Evolutionary conservation across 2,888 invertebrate genomes (phyloP).

Genomic region (Petrolisthes manimaculis): DNA sequence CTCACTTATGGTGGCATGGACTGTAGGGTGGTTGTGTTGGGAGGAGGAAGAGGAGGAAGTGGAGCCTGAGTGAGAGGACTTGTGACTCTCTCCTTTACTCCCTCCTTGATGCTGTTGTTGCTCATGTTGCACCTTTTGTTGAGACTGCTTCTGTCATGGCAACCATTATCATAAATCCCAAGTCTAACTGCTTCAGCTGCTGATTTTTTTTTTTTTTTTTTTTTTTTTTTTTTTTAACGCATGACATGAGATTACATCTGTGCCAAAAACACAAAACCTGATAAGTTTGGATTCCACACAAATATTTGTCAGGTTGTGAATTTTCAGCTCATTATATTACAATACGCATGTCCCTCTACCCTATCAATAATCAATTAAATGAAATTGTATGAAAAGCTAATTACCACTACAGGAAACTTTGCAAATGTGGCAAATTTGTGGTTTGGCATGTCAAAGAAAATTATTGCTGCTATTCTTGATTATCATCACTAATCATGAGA

Average conservation of each 20-base stretch:
- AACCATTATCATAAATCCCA: constrained; percentile 61
- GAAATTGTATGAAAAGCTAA: background rate
- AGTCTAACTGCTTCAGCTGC: constrained; percentile 58
- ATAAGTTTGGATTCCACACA: constrained; percentile 48
- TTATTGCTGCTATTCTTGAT: too few relatives aligned
- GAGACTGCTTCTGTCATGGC: constrained; percentile 62
- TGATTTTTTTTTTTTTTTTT: constrained; percentile 29
- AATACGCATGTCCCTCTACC: background rate
- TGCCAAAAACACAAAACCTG: constrained; percentile 62
- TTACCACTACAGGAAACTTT: background rate
- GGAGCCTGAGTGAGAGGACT: constrained; percentile 44
- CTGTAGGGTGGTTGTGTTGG: constrained; percentile 30
- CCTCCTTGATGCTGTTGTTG: constrained; percentile 50
- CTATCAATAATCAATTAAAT: constrained; percentile 11
- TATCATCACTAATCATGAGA: too few relatives aligned
- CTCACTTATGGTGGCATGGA: constrained; percentile 57
- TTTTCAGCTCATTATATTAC: constrained; percentile 45
- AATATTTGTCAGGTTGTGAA: constrained; percentile 53
- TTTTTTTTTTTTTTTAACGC: constrained; percentile 34
- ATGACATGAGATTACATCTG: constrained; percentile 61
- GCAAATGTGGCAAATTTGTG: background rate
- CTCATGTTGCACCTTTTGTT: constrained; percentile 45
- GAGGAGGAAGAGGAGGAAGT: constrained; percentile 27
- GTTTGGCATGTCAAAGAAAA: too few relatives aligned
- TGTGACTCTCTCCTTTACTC: constrained; percentile 54